Conservation (phyloP, 1,140 invertebrate species). For the Notospermus geniculatus region DNA sequence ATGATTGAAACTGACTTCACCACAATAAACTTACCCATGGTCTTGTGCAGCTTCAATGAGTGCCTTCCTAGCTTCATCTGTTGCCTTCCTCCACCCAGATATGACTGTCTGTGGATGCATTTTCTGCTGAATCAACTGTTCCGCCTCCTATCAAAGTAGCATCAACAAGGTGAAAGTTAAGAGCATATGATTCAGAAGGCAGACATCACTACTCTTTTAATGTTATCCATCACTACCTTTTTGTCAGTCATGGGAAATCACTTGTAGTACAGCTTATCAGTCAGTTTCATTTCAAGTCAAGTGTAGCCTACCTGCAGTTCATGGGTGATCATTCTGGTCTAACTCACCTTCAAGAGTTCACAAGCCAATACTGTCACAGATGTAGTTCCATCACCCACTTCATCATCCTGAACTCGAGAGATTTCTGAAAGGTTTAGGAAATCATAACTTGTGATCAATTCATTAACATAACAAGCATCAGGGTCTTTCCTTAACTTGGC, state of each 20-base stretch:
- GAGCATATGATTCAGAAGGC: neutral
- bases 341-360: conserved; percentile 75
- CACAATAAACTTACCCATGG: conserved; percentile 65
- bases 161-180: neutral
- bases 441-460: neutral
- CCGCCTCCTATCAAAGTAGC: conserved; percentile 70
- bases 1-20: no score
- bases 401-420: conserved; percentile 97
- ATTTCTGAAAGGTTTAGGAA: conserved; percentile 80
- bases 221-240: no score
- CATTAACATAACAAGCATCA: neutral
- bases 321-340: neutral
- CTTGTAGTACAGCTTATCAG: no score
- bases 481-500: no score
- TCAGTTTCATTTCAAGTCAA: no score
- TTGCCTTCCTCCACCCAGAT: conserved; percentile 87
- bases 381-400: conserved; percentile 99
- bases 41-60: conserved; percentile 75
- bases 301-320: neutral
- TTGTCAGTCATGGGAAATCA: no score
- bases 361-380: conserved; percentile 96
- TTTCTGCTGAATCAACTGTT: conserved; percentile 89
- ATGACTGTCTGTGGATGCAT: conserved; percentile 99
- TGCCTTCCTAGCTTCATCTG: conserved; percentile 77
- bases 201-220: no score